Conservation (phyloP, 2,113 vertebrate species). For the Carlito syrichta region DNA sequence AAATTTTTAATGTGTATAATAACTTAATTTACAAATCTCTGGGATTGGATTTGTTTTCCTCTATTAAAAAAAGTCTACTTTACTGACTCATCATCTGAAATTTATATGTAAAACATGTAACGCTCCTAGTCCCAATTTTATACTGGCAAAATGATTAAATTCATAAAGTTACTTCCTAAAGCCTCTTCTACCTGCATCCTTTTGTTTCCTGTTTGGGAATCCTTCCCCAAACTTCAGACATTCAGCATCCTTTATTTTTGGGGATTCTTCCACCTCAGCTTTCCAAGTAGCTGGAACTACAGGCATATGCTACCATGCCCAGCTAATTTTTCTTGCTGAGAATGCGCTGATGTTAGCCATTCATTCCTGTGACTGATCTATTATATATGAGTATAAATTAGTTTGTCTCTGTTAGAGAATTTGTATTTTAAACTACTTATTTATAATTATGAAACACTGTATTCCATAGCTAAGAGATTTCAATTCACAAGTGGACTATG, state of each 20-base stretch:
- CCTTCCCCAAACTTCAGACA: neutral
- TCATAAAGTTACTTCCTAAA: neutral
- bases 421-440: neutral
- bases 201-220: neutral
- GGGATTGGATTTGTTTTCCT: neutral
- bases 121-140: neutral
- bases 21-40: neutral
- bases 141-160: slow-evolving; percentile 1
- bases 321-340: too few relatives aligned
- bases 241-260: neutral
- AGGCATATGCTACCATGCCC: too few relatives aligned
- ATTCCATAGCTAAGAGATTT: slow-evolving; percentile 10
- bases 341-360: neutral
- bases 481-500: neutral
- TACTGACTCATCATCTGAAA: neutral
- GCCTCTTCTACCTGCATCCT: neutral
- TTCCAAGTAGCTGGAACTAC: too few relatives aligned
- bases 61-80: neutral
- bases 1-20: neutral
- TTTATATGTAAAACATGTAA: neutral
- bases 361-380: neutral
- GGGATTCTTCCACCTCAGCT: too few relatives aligned
- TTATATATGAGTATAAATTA: neutral
- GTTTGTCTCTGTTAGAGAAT: neutral
- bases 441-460: slow-evolving; percentile 4